Base-by-base conservation (phyloP, 2,888 invertebrate genomes). In the Oxycera nigricornis region DNA sequence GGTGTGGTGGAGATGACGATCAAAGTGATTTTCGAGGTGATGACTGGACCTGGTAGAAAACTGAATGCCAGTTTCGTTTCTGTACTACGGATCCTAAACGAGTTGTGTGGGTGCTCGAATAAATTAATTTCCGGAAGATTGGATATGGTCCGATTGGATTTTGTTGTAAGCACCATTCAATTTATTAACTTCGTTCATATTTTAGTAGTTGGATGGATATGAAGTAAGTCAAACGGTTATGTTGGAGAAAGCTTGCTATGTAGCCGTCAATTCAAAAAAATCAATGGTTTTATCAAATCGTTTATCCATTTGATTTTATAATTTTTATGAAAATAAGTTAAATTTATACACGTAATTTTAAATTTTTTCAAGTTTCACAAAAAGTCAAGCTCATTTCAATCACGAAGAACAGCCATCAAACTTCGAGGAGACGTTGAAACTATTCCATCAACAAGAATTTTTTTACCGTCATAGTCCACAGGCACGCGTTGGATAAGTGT, bases 71-170 rank as follows among this genome's bases (percentile, higher is more conserved):
- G 4, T 28, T 61, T 61, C 3, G 31, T 14, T 55, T 14, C 57
- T 14, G n/a, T 26, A 22, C 24, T 57, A n/a, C 4, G 46, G 17
- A 2, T 46, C n/a, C 46, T 46, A 17, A 46, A 46, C 17, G 46
- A 26, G 57, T 57, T 65, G 70, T 30, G 72, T 72, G 72, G 72
- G 72, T 57, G 70, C 57, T 31, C 9, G 31, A 68, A 28, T 17
- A 68, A 72, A 57, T 72, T 72, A 72, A 72, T 72, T 72, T 57
- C 57, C 39, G 22, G 24, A 6, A 65, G 65, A 65, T 65, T 65
- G 65, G 65, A 35, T 41, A 24, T 26, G 41, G 41, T 35, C 11
- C 31, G 30, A 3, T 11, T 26, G n/a, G 9, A 35, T 41, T n/a
- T 41, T 17, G 39, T 17, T 22, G 39, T 22, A 65, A 20, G 65